Base-by-base conservation (phyloP, 2,797 vertebrate genomes). In the Xiphophorus birchmanni region DNA sequence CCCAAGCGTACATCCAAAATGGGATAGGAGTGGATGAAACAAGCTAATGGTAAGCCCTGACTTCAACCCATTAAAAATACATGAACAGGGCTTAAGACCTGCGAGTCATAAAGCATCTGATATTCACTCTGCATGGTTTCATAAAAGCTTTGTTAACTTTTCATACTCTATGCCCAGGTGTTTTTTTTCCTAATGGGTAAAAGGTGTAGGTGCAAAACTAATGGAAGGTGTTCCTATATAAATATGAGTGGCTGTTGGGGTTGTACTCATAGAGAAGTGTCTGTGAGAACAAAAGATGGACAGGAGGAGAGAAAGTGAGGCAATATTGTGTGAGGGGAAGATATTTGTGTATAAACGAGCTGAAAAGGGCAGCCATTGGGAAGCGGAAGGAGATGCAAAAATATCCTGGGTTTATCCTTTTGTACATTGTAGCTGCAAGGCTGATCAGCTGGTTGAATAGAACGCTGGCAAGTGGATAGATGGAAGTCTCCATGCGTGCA, bases 401-500 rank as follows among this genome's bases (percentile, higher is more conserved):
- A 76, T 60, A 47, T 45, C 42, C 37, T 65, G 58, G 56, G 58
- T 76, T 65, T 52, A 21, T 47, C 75, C 75, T 76, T 58, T 35
- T 54, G 67, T 82, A 82, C 67, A 74, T 82, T 35, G 18, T 58
- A 21, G 71, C 83, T 54, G 45, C 75, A 76, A 56, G 76, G 80
- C 44, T 60, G 75, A 76, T 76, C 85, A 76, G 81, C 84, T 85
- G 84, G 86, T 73, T 76, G 82, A 86, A 83, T 74, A 32, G 76
- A 86, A 85, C 84, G 50, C 79, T 80, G 82, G 87, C 84, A 87
- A 90, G 78, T 88, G 89, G 89, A 84, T 82, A 82, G 86, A 83
- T 79, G 78, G 65, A 79, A 56, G 81, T 82, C 60, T 83, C 84
- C 17, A 18, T 45, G 47, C 75, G 29, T 79, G 84, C 76, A 35